These are phyloP conservation scores for Corythornis cristatus DNA, from an alignment of 2,113 vertebrate genomes.

Conservation along the genomic window DNA sequence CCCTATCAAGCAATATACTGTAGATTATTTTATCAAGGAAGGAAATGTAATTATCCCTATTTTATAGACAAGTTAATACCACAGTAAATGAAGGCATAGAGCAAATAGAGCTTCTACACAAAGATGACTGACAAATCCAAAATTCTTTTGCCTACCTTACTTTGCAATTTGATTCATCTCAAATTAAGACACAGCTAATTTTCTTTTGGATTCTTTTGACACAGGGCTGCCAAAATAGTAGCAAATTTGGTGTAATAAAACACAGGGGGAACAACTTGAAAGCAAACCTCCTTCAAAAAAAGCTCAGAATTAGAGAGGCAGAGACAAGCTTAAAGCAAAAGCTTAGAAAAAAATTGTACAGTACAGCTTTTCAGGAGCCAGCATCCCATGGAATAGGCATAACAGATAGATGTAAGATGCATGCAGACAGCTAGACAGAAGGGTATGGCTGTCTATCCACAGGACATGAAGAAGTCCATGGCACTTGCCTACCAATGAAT, in stretches of 20 bases:
- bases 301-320: neutral
- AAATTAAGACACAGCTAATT: neutral
- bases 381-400: neutral
- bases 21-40: neutral
- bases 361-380: neutral
- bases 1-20: neutral
- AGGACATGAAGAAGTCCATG: neutral
- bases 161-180: neutral
- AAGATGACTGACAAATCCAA: neutral
- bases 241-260: neutral
- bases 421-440: neutral
- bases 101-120: neutral
- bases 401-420: neutral
- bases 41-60: neutral
- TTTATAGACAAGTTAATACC: neutral
- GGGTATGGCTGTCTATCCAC: neutral
- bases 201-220: neutral
- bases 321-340: neutral
- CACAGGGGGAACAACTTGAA: neutral
- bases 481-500: neutral
- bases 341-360: neutral
- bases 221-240: neutral
- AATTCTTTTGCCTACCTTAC: neutral
- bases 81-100: neutral
- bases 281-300: neutral